A percentile compares a stretch with the other conserved stretches of the same genome.
phyloP scores from a whole-genome alignment of 2,888 invertebrate genomes.

The Zygogramma bicolorata region DNA sequence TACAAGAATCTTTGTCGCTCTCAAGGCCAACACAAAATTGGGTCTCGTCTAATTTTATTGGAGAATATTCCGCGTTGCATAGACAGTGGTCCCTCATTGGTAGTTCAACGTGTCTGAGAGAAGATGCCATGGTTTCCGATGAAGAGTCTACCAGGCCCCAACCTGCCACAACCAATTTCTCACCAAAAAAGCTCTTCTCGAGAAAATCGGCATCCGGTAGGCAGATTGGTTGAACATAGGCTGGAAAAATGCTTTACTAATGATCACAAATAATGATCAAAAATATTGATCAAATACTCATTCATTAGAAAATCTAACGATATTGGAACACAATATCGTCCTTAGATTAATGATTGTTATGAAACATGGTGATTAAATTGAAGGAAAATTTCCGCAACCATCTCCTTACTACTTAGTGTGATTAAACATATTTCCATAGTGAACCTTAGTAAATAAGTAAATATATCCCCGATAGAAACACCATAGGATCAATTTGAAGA shows the following conservation, averaged over 20 bases:
- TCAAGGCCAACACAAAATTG: constrained; percentile 61
- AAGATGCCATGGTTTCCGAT: constrained; percentile 5
- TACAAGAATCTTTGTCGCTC: constrained; percentile 72
- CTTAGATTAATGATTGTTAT: no score
- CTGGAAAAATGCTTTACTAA: constrained; percentile 59
- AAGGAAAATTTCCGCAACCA: no score
- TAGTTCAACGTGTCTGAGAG: constrained; percentile 36
- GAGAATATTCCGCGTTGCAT: constrained; percentile 32
- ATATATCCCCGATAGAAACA: no score
- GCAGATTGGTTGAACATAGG: constrained; percentile 73
- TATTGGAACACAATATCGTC: no score
- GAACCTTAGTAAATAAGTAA: no score
- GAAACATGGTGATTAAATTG: no score
- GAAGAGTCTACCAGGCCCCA: constrained; percentile 62
- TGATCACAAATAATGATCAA: no score
- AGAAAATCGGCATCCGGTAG: constrained; percentile 68
- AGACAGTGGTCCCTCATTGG: constrained; percentile 32
- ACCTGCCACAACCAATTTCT: constrained; percentile 70
- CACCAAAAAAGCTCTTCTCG: constrained; percentile 51
- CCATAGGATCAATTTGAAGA: no score
- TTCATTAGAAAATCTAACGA: no score
- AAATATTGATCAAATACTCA: no score
- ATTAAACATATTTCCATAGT: no score
- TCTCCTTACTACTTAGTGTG: no score
- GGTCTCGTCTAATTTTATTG: constrained; percentile 24